Evolutionary conservation across 2,113 vertebrate species (phyloP).

Genomic region (Emydura subglobosa): DNA sequence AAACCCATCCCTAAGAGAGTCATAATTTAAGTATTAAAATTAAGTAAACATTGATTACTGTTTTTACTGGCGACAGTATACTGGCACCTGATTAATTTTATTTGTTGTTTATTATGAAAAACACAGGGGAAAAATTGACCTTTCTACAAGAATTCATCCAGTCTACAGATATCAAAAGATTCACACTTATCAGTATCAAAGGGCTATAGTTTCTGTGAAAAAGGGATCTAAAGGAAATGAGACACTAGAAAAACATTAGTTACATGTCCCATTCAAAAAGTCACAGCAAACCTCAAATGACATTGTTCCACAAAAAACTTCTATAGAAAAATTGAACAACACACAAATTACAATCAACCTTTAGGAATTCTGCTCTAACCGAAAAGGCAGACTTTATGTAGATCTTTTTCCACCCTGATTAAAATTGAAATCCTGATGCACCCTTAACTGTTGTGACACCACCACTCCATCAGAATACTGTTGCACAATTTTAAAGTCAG

Average conservation of each 20-base stretch:
- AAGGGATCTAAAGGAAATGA: neutral
- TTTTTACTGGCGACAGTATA: neutral
- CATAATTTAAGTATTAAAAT: neutral
- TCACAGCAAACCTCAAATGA: neutral
- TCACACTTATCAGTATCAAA: neutral
- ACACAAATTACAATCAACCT: neutral
- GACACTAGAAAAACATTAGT: neutral
- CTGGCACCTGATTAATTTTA: too few species aligned
- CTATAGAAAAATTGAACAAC: neutral
- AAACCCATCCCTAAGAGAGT: neutral
- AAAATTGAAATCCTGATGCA: neutral
- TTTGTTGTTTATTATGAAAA: neutral
- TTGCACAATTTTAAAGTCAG: neutral
- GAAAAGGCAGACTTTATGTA: neutral
- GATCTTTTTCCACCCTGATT: neutral
- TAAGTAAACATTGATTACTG: neutral
- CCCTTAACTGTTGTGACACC: neutral
- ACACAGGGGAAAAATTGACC: neutral
- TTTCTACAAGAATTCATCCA: neutral
- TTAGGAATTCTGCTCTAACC: neutral
- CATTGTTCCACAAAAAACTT: neutral
- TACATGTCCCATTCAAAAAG: neutral
- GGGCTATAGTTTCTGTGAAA: neutral
- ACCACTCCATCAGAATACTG: neutral
- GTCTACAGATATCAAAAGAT: neutral